A percentile compares a stretch with the other conserved stretches of the same genome.
These are phyloP conservation scores for Monodelphis domestica DNA, from an alignment of 2,797 vertebrate species.

Conservation along the genomic window DNA sequence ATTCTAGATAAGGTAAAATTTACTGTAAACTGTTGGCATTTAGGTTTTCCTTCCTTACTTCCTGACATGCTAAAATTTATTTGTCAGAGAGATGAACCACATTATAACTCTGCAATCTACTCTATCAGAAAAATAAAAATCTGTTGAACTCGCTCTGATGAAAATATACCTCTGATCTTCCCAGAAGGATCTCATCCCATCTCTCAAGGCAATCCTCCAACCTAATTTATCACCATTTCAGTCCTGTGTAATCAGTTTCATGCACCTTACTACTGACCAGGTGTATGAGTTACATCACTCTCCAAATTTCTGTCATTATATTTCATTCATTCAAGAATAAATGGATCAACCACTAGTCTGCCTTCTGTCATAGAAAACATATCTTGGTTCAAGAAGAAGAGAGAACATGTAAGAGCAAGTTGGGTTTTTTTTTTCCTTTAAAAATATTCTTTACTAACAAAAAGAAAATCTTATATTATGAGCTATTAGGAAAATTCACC, in stretches of 20 bases:
- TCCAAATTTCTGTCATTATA: conserved; percentile 10
- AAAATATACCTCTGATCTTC: background rate
- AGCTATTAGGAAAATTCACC: background rate
- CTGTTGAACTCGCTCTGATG: fast-evolving
- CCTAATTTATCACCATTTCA: background rate
- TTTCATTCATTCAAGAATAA: background rate
- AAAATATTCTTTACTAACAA: background rate
- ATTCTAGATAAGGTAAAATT: background rate
- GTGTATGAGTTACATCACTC: background rate
- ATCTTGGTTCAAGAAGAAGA: background rate
- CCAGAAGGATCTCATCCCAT: background rate
- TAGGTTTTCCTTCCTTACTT: background rate
- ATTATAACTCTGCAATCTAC: background rate
- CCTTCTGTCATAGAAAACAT: background rate
- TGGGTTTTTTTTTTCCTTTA: background rate
- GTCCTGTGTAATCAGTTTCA: conserved; percentile 19
- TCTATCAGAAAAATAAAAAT: fast-evolving
- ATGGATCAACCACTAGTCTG: conserved; percentile 15
- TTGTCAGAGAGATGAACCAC: background rate
- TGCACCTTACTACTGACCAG: conserved; percentile 6
- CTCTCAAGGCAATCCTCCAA: background rate
- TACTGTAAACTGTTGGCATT: background rate
- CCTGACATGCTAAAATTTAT: background rate
- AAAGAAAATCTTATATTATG: background rate
- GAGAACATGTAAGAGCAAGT: conserved; percentile 3